Evolutionary conservation across 2,888 invertebrate species (phyloP), one percentile per base, ranked within the genome.

Genomic region (Drosophila algonquin): DNA sequence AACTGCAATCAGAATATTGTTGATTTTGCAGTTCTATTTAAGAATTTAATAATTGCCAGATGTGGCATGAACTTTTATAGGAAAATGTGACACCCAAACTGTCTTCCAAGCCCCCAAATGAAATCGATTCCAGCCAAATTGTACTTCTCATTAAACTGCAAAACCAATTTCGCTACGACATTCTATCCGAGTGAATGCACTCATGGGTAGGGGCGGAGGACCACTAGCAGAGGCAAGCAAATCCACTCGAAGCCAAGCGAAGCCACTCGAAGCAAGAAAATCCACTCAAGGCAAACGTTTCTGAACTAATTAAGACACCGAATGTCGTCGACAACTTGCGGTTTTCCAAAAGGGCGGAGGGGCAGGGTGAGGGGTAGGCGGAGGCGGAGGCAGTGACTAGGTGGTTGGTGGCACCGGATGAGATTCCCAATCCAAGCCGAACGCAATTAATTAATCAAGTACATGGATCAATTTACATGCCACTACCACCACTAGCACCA

Each of bases 381-480:
- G 12, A 35, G 12, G 32, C 5, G 10, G 5, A 3, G 35, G 12
- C 1, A 5, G 27, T 16, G 48, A 9, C 2, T 40, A 21, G 35
- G 35, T 40, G 53, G 32, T 16, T 21, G 35, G 21, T 7, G n/a
- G 2, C 40, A n/a, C 40, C 40, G 40, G 40, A 40, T 40, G 40
- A 40, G 40, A n/a, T 40, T 40, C 40, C 40, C n/a, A 40, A 24
- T 3, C 21, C 71, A 46, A 70, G 74, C 78, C 54, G 69, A 87
- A 75, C 63, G 80, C 71, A 82, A 87, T 85, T 89, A 87, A 89
- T 85, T 87, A 88, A 89, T 89, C 84, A 76, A 87, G 84, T 83
- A 73, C 73, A 63, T 79, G 77, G 85, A 85, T 85, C 87, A 71
- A 89, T 85, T 85, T 87, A 87, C 85, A 89, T 75, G 62, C 54